Percentiles rank a stretch among this genome's conserved stretches.
phyloP scores from a whole-genome alignment of 2,888 invertebrate species.

The Troides aeacus region DNA sequence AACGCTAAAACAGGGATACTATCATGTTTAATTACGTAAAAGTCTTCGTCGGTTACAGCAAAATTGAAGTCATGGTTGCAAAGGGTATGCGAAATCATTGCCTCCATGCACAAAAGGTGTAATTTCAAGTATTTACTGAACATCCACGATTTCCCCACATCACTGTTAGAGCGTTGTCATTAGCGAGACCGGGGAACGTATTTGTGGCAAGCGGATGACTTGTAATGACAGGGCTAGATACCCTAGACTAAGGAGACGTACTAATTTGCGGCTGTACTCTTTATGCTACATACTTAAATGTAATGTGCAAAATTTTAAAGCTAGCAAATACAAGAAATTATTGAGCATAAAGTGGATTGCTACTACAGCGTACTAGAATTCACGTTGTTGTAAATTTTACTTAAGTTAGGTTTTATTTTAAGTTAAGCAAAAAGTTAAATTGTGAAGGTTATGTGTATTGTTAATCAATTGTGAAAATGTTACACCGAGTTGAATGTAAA shows the following conservation, averaged over 20 bases:
- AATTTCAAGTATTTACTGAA: conserved; percentile 24
- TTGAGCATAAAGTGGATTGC: conserved; percentile 9
- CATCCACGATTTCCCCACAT: conserved; percentile 19
- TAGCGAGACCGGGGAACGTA: conserved; percentile 21
- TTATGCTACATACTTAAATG: conserved; percentile 22
- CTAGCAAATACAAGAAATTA: conserved; percentile 15
- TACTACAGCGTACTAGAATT: background rate
- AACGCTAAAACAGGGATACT: too few species aligned
- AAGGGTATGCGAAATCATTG: background rate
- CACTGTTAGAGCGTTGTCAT: conserved; percentile 20
- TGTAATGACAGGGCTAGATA: conserved; percentile 31
- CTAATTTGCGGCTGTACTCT: conserved; percentile 29
- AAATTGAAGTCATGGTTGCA: conserved; percentile 6
- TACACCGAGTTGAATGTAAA: too few species aligned
- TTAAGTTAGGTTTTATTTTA: too few species aligned
- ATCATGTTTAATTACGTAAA: background rate
- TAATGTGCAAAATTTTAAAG: conserved; percentile 20
- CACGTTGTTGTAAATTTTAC: background rate
- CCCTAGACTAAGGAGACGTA: conserved; percentile 27
- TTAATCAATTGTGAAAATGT: too few species aligned
- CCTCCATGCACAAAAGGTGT: conserved; percentile 17
- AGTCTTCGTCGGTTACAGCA: background rate
- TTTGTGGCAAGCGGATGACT: conserved; percentile 29
- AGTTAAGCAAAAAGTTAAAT: too few species aligned
- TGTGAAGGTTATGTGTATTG: too few species aligned